Evolutionary conservation across 1,140 invertebrate species (phyloP), one percentile per base, ranked within the genome.

Genomic region (Helicorthomorpha holstii): DNA sequence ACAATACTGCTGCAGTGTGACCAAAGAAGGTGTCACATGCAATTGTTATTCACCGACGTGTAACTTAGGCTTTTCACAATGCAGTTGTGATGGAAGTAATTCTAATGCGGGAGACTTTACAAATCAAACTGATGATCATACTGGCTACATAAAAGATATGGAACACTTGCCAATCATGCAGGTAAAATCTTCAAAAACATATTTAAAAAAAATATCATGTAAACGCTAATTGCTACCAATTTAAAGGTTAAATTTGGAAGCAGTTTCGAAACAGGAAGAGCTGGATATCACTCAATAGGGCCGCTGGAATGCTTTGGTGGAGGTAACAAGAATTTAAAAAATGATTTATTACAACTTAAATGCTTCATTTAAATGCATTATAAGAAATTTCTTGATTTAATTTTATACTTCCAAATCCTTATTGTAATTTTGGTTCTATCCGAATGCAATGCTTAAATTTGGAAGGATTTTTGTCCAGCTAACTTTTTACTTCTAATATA

Each of bases 261-360:
- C 4, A 56, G 56, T 1, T 58, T 46, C 38, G 26, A 53, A 26
- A 52, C 54, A 24, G 59, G 56, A 2, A 54, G 58, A 21, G 46
- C 19, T 38, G 58, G 58, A 27, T 57, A 54, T 46, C 57, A 60
- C n/a, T 49, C 50, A 38, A 54, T 61, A 42, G 59, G 59, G 26
- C 53, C 58, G 21, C 23, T 61, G 2, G 57, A 61, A 54, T 61
- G 59, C 34, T 38, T 42, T 12, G 59, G 56, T 19, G 38, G 27
- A 41, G 24, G 51, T 52, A 48, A 23, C 7, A 34, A 16, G 16
- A 34, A 34, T 7, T 34, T 7, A 7, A 7, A 34, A 34, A 34
- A 16, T 7, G 29, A 16, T 34, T 7, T 16, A 34, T 7, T 34
- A 7, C 7, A 7, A 7, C 16, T 34, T 34, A 7, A 7, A 16